These are phyloP conservation scores for Mungos mungo DNA, from an alignment of 2,113 vertebrate species.

Conservation along the genomic window DNA sequence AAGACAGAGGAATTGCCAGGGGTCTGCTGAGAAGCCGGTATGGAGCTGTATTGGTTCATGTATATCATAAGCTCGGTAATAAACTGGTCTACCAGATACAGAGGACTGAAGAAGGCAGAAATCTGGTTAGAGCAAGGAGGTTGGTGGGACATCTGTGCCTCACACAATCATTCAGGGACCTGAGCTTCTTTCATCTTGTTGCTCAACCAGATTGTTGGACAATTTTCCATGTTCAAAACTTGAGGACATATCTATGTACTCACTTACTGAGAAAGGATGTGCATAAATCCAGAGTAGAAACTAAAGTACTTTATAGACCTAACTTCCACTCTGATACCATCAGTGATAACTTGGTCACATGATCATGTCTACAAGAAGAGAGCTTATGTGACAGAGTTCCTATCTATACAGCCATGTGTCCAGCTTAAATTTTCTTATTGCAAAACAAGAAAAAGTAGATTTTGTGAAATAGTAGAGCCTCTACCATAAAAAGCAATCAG, in stretches of 20 bases:
- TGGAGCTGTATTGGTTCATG: neutral
- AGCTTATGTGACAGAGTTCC: neutral
- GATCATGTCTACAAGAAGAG: neutral
- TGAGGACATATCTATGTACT: neutral
- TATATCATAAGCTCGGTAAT: neutral
- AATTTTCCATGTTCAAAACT: neutral
- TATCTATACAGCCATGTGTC: neutral
- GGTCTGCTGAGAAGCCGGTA: neutral
- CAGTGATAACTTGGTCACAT: neutral
- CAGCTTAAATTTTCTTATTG: neutral
- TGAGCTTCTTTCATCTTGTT: neutral
- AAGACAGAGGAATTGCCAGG: neutral
- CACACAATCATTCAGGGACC: neutral
- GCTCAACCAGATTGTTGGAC: neutral
- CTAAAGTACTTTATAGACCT: neutral
- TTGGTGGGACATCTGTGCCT: neutral
- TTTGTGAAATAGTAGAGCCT: neutral
- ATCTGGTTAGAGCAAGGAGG: neutral
- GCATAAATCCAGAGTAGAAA: constrained; percentile 12
- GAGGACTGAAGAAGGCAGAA: neutral
- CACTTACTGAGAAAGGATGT: neutral
- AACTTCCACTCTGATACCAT: neutral
- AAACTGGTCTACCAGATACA: neutral
- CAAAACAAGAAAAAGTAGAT: neutral
- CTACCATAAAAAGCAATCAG: neutral